phyloP scores from a whole-genome alignment of 2,888 invertebrate genomes.

The Nomada flava region DNA sequence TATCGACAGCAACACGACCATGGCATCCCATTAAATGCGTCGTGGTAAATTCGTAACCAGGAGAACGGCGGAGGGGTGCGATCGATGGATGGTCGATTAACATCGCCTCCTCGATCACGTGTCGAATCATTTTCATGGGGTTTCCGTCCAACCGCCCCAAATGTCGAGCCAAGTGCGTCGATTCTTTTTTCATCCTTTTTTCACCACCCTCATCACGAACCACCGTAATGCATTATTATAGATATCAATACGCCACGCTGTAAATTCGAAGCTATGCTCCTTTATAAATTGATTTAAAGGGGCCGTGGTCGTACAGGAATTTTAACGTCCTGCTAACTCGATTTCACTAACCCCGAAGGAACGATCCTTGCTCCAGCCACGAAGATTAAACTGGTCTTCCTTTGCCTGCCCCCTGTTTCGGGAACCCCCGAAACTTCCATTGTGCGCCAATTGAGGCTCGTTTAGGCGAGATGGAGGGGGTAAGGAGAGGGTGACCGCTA shows the following conservation, averaged over 20 bases:
- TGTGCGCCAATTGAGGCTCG: slow-evolving; percentile 82
- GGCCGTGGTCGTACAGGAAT: background rate
- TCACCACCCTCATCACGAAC: no score
- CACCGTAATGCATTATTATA: no score
- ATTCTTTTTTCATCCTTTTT: background rate
- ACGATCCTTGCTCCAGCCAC: slow-evolving; percentile 56
- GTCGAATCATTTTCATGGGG: slow-evolving; percentile 35
- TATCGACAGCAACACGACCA: slow-evolving; percentile 63
- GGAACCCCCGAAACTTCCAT: slow-evolving; percentile 73
- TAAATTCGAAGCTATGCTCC: background rate
- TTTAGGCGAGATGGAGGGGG: slow-evolving; percentile 75
- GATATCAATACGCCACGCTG: no score
- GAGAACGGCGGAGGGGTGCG: background rate
- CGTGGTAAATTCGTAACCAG: slow-evolving; percentile 41
- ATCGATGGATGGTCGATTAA: slow-evolving; percentile 46
- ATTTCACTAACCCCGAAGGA: slow-evolving; percentile 14
- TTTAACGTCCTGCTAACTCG: slow-evolving; percentile 20
- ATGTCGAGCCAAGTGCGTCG: background rate
- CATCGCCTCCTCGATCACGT: slow-evolving; percentile 36
- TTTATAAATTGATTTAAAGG: background rate
- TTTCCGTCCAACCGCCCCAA: background rate
- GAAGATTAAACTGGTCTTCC: slow-evolving; percentile 66
- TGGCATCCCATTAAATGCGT: slow-evolving; percentile 34
- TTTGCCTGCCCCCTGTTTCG: slow-evolving; percentile 21
- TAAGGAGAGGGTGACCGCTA: slow-evolving; percentile 67